Evolutionary conservation across 2,797 vertebrate genomes (phyloP).

Genomic region (Sebastes hubbsi): DNA sequence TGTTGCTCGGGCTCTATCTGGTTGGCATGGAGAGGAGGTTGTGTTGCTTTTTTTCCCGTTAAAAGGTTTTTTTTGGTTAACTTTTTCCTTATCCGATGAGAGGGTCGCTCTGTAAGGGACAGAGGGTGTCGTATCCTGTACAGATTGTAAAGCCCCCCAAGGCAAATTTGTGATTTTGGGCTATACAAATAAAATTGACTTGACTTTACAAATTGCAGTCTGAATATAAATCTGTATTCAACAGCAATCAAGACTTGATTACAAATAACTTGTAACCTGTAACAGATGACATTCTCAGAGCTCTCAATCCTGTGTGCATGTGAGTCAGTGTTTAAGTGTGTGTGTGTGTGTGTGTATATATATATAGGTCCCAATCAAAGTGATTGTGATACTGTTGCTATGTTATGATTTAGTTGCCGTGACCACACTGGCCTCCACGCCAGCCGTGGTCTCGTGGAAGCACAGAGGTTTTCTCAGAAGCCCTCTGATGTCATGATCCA

Average conservation of each 20-base stretch:
- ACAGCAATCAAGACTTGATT: conserved; percentile 20
- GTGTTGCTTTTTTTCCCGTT: too few relatives aligned
- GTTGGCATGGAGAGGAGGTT: too few relatives aligned
- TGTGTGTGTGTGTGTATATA: background rate
- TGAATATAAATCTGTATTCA: conserved; percentile 5
- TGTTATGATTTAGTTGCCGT: conserved; percentile 48
- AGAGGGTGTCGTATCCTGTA: too few relatives aligned
- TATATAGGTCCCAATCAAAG: conserved; percentile 22
- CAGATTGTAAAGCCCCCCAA: too few relatives aligned
- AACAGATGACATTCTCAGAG: conserved; percentile 33
- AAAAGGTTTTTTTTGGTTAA: too few relatives aligned
- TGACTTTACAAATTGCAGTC: background rate
- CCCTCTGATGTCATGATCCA: conserved; percentile 54
- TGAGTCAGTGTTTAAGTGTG: background rate
- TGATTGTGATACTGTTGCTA: conserved; percentile 38
- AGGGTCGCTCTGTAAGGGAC: too few relatives aligned
- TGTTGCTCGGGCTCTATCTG: rapidly evolving
- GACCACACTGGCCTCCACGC: conserved; percentile 14
- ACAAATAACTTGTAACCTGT: conserved; percentile 9
- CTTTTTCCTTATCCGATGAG: too few relatives aligned
- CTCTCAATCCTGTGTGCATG: background rate
- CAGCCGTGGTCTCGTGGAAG: conserved; percentile 37
- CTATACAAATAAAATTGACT: too few relatives aligned
- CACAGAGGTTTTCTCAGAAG: conserved; percentile 32
- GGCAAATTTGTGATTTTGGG: too few relatives aligned